Base-by-base conservation (phyloP, 2,113 vertebrate species). In the Furnarius figulus region DNA sequence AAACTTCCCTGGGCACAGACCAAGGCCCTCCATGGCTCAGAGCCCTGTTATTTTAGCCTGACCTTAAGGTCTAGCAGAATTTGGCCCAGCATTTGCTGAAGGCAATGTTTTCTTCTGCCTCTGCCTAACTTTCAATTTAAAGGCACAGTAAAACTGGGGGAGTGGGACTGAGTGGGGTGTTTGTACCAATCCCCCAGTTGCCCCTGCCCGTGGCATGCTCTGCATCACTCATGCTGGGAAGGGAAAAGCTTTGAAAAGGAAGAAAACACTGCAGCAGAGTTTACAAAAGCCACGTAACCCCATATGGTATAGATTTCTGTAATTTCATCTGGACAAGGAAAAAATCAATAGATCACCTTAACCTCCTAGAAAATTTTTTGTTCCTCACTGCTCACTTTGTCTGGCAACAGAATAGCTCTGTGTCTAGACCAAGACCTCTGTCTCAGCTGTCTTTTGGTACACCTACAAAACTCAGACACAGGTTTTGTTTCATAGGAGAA, bases 171-270 rank as follows among this genome's bases (percentile, higher is more conserved):
- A 62, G 18, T 1, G 0, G 25, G 9, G 21, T 35, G 14, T 59
- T 90, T 55, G 19, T 10, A 49, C 2, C 0, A 1, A 65, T 20
- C 2, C 19, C 12, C 5, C 44, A 24, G 37, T 14, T 14, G 2
- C 6, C 58, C 23, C 22, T 65, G 10, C 28, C 24, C 11, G 4
- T 30, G 33, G 11, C 33, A 19, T 8, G 8, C 33, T 79, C 50
- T 65, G 31, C 9, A 31, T 31, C 59, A 59, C 21, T 27, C 52
- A 8, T 6, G 7, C 31, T n/a, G 22, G 7, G 35, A 23, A 67
- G 3, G 1, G 9, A 59, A 47, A 71, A 59, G 20, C 42, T 55
- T 47, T 55, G 20, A 77, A 83, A 71, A 83, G 67, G 35, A 70
- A 59, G 33, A 77, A 76, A 71, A 80, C 21, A 14, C 11, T 74